These are phyloP conservation scores for Petroica traversi DNA, from an alignment of 2,113 vertebrate genomes.

Conservation along the genomic window DNA sequence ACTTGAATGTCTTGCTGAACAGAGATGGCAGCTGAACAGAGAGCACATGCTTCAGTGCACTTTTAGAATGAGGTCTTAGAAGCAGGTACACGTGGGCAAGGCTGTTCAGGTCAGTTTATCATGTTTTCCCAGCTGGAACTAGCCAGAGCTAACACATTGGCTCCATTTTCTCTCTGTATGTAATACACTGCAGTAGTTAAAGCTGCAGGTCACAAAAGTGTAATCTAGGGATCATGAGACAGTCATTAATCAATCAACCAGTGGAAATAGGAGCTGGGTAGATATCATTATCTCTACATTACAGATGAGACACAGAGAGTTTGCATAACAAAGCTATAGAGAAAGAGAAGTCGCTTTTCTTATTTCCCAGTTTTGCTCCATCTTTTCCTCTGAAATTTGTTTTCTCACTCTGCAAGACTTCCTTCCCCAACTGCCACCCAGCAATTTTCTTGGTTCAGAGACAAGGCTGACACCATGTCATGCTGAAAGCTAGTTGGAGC, in stretches of 20 bases:
- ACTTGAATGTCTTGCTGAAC: background rate
- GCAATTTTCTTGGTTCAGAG: background rate
- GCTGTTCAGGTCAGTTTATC: constrained; percentile 10
- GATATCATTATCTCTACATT: constrained; percentile 21
- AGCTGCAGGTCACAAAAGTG: constrained; percentile 7
- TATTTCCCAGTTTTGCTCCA: background rate
- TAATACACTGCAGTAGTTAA: background rate
- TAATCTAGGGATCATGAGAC: constrained; percentile 8
- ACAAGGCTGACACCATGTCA: background rate
- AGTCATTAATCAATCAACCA: constrained; percentile 45
- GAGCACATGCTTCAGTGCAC: background rate
- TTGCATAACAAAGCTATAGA: background rate
- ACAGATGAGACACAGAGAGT: background rate
- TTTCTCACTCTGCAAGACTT: background rate
- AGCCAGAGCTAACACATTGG: background rate
- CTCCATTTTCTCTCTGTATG: constrained; percentile 11
- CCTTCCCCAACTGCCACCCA: background rate
- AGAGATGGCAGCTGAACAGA: background rate
- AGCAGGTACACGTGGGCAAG: background rate
- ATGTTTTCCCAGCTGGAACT: constrained; percentile 30
- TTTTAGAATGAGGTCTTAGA: constrained; percentile 1
- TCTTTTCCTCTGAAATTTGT: background rate
- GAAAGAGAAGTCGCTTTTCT: background rate
- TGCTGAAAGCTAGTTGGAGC: background rate
- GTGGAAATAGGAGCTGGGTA: background rate